Conservation (phyloP, 2,888 invertebrate species). For the Notodonta ziczac region DNA sequence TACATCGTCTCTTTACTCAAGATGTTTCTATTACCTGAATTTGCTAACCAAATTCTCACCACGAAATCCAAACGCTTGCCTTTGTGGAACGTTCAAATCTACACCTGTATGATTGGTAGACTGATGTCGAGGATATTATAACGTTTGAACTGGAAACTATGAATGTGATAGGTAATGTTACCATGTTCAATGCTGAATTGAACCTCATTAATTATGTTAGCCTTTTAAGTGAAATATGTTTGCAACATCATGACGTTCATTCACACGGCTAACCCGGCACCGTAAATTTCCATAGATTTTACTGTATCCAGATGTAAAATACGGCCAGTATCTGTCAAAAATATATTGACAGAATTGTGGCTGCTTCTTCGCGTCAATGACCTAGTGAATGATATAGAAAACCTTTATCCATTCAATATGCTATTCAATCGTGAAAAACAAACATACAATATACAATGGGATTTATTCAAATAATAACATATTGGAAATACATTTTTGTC, state of each 20-base stretch:
- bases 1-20: background rate
- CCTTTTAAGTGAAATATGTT: too few relatives aligned
- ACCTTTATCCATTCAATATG: too few relatives aligned
- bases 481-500: background rate
- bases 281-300: too few relatives aligned
- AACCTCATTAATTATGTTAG: too few relatives aligned
- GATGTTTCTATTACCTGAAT: slow-evolving; percentile 4
- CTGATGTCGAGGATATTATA: background rate
- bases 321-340: too few relatives aligned
- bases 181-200: background rate
- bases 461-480: background rate
- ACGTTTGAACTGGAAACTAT: background rate
- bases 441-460: background rate
- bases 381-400: too few relatives aligned
- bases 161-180: background rate
- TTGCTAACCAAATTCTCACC: slow-evolving; percentile 11
- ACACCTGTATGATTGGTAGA: background rate
- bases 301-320: too few relatives aligned
- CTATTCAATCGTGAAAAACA: background rate
- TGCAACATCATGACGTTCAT: too few relatives aligned
- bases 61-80: slow-evolving; percentile 7
- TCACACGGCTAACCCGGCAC: too few relatives aligned
- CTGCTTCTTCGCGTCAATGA: too few relatives aligned
- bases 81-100: slow-evolving; percentile 1
- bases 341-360: too few relatives aligned